A percentile compares a stretch with the other conserved stretches of the same genome.
phyloP scores from a whole-genome alignment of 2,113 vertebrate genomes.

The Datnioides undecimradiatus region DNA sequence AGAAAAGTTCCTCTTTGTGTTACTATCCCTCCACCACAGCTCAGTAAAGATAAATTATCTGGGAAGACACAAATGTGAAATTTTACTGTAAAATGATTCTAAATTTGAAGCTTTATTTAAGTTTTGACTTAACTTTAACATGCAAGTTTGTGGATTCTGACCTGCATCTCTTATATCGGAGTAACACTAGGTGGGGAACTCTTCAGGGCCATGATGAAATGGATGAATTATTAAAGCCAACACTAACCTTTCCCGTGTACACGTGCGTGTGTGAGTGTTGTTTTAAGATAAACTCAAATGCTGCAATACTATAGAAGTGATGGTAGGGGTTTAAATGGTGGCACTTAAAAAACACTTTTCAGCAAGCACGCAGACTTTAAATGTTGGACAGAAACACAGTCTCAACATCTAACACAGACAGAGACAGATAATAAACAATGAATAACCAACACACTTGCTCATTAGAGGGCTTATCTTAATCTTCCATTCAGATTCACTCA shows the following conservation, averaged over 20 bases:
- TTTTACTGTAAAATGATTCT: background rate
- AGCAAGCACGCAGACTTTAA: background rate
- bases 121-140: background rate
- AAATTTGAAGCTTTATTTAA: background rate
- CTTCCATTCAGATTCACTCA: conserved; percentile 14
- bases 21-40: background rate
- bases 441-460: conserved; percentile 42
- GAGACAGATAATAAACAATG: conserved; percentile 42
- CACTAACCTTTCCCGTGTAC: background rate
- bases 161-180: background rate
- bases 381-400: background rate
- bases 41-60: background rate
- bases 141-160: background rate
- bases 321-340: background rate
- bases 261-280: background rate
- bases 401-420: conserved; percentile 29
- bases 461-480: conserved; percentile 69
- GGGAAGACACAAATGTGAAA: background rate
- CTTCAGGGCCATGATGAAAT: background rate
- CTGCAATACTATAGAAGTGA: background rate
- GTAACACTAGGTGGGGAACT: background rate
- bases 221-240: background rate
- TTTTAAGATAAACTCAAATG: background rate
- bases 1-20: background rate
- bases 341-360: background rate